Conservation (phyloP, 2,797 vertebrate genomes). For the Etheostoma nigrum region DNA sequence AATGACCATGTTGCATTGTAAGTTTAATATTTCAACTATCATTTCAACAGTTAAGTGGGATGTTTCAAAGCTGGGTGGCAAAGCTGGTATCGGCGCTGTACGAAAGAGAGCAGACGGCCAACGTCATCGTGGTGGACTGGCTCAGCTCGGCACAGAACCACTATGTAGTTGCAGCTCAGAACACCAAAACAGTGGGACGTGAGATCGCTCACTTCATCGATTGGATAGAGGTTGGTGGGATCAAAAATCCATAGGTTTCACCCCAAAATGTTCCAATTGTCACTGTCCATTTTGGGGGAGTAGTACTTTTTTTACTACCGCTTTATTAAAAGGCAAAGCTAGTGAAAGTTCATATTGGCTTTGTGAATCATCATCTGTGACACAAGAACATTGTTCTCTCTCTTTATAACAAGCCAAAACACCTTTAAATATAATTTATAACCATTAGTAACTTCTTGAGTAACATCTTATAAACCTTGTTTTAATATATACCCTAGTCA, state of each 20-base stretch:
- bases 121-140: constrained; percentile 88
- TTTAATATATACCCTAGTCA: no score
- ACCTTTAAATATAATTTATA: neutral
- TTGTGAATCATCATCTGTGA: neutral
- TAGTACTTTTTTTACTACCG: neutral
- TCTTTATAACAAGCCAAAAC: neutral
- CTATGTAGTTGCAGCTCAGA: constrained; percentile 84
- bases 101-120: constrained; percentile 79
- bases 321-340: neutral
- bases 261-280: neutral
- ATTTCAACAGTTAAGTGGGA: constrained; percentile 81
- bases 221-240: constrained; percentile 85
- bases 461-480: neutral
- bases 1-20: neutral
- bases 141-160: constrained; percentile 85
- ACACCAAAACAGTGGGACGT: constrained; percentile 83
- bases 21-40: neutral
- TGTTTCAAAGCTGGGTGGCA: constrained; percentile 87
- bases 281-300: neutral
- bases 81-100: constrained; percentile 86
- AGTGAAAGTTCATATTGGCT: neutral
- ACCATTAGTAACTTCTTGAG: neutral
- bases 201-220: constrained; percentile 85
- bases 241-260: neutral
- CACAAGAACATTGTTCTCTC: neutral